These are phyloP conservation scores for Pseudoips prasinana DNA, from an alignment of 2,888 invertebrate genomes.

Conservation along the genomic window DNA sequence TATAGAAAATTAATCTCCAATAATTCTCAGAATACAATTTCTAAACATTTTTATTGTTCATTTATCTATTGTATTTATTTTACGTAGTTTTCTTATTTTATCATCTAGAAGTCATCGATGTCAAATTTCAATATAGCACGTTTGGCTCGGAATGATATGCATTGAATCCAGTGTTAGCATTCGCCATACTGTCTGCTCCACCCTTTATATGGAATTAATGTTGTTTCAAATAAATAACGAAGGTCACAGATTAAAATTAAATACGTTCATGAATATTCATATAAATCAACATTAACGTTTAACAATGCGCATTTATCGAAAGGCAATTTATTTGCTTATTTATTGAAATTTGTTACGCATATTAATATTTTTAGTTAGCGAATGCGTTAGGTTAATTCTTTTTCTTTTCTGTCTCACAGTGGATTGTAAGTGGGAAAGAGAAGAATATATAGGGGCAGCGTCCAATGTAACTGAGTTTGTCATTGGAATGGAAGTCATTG, in stretches of 20 bases:
- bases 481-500: constrained; percentile 67
- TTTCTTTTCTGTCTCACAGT: constrained; percentile 12
- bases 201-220: constrained; percentile 43
- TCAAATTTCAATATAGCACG: too few species aligned
- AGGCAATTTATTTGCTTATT: constrained; percentile 79
- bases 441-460: constrained; percentile 41
- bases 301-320: constrained; percentile 74
- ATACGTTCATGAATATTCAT: constrained; percentile 77
- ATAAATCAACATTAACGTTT: constrained; percentile 74
- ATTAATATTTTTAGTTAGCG: constrained; percentile 57
- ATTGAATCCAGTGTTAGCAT: too few species aligned
- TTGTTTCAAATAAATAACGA: constrained; percentile 48
- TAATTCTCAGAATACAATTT: too few species aligned
- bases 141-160: too few species aligned
- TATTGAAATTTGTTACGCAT: constrained; percentile 78
- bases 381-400: constrained; percentile 46
- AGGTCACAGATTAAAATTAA: constrained; percentile 54
- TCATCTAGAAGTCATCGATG: too few species aligned
- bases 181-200: too few species aligned
- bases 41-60: too few species aligned
- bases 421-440: constrained; percentile 49
- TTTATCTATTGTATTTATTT: too few species aligned
- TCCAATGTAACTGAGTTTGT: constrained; percentile 64
- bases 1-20: too few species aligned
- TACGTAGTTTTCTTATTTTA: too few species aligned